phyloP scores from a whole-genome alignment of 2,797 vertebrate species.

The Sebastiscus tertius region DNA sequence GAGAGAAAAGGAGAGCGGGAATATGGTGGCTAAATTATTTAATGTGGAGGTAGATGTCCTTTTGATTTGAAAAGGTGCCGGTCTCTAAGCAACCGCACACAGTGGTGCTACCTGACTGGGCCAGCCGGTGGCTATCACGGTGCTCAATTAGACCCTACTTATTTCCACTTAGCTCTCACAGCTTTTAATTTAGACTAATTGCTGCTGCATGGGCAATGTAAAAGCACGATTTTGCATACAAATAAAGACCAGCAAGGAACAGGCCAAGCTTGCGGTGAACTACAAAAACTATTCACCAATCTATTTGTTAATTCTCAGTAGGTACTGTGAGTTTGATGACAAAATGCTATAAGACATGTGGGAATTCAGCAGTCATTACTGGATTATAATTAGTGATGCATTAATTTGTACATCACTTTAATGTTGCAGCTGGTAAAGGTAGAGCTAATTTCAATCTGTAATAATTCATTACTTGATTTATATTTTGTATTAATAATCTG shows the following conservation, averaged over 20 bases:
- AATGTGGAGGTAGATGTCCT: constrained; percentile 60
- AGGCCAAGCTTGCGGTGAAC: background rate
- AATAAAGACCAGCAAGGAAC: background rate
- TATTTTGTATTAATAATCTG: background rate
- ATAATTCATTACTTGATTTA: background rate
- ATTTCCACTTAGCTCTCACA: constrained; percentile 55
- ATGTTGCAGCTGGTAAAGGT: background rate
- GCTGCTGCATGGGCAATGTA: background rate
- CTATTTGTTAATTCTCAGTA: background rate
- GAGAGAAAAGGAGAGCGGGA: constrained; percentile 11
- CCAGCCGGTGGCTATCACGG: constrained; percentile 23
- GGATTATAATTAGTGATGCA: background rate
- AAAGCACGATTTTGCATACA: constrained; percentile 9
- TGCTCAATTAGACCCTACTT: constrained; percentile 34
- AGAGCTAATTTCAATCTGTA: background rate
- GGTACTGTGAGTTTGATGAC: background rate
- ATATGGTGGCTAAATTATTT: constrained; percentile 64
- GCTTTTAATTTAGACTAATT: constrained; percentile 30
- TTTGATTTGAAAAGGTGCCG: constrained; percentile 58
- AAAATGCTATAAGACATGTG: background rate
- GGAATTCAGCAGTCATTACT: background rate
- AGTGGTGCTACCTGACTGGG: constrained; percentile 15
- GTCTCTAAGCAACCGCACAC: constrained; percentile 68
- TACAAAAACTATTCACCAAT: background rate
- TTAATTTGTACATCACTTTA: background rate